These are phyloP conservation scores for Formica aserva DNA, from an alignment of 2,888 invertebrate species.

Conservation along the genomic window DNA sequence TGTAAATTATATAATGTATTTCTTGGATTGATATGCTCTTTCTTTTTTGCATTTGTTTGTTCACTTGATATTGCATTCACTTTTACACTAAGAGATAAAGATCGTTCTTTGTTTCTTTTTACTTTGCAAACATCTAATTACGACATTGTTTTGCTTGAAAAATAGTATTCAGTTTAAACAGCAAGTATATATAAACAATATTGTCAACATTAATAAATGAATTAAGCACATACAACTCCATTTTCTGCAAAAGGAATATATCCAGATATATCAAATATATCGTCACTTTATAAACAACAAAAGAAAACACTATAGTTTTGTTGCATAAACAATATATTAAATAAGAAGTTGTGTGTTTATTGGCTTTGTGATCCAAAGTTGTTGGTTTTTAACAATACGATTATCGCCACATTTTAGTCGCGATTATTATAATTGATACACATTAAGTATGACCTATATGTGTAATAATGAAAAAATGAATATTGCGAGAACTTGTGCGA, in stretches of 20 bases:
- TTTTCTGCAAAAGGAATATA: constrained; percentile 38
- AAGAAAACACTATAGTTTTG: constrained; percentile 68
- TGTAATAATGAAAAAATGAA: constrained; percentile 47
- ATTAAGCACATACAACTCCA: constrained; percentile 12
- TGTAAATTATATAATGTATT: not conserved
- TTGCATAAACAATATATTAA: constrained; percentile 65
- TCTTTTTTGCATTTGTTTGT: constrained; percentile 42
- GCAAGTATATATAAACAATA: constrained; percentile 35
- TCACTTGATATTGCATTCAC: constrained; percentile 61
- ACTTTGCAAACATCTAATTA: constrained; percentile 37
- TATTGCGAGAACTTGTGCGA: constrained; percentile 31
- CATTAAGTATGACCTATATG: constrained; percentile 36
- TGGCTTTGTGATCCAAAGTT: constrained; percentile 77
- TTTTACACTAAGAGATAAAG: constrained; percentile 60
- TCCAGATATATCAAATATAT: constrained; percentile 42
- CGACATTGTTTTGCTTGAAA: constrained; percentile 27
- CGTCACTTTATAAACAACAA: constrained; percentile 52
- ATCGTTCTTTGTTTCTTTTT: constrained; percentile 51
- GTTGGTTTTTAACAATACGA: constrained; percentile 74
- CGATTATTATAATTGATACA: constrained; percentile 33
- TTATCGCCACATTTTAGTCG: constrained; percentile 51
- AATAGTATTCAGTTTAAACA: constrained; percentile 28
- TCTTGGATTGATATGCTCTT: not conserved
- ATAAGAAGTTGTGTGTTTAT: constrained; percentile 66
- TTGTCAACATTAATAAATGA: constrained; percentile 45